These are phyloP conservation scores for Eupsittula cactorum DNA, from an alignment of 2,113 vertebrate genomes.

Conservation along the genomic window DNA sequence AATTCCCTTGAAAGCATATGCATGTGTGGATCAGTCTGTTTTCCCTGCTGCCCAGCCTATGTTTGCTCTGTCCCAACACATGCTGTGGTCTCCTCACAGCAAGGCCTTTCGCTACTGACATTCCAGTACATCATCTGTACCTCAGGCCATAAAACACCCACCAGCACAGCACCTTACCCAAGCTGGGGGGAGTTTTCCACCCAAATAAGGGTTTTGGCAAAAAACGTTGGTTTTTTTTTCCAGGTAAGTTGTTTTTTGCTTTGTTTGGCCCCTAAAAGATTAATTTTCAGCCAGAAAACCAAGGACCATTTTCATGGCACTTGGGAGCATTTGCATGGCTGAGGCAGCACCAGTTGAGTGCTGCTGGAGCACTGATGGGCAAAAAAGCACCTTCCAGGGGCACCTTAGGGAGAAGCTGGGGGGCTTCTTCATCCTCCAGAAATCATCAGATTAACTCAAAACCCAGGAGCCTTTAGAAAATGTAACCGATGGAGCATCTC, in stretches of 20 bases:
- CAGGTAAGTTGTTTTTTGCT: background rate
- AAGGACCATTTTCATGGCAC: background rate
- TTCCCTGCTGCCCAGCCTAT: background rate
- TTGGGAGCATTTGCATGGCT: background rate
- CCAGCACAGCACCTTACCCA: rapidly evolving
- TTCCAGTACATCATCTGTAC: background rate
- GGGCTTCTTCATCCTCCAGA: background rate
- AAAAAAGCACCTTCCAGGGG: background rate
- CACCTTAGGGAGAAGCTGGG: background rate
- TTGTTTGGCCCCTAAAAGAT: background rate
- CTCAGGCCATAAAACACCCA: background rate
- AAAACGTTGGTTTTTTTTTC: background rate
- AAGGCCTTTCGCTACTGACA: rapidly evolving
- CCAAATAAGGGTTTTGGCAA: background rate
- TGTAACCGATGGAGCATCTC: background rate
- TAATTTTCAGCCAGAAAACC: background rate
- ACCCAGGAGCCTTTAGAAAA: background rate
- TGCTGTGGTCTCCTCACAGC: background rate
- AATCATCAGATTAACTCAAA: background rate
- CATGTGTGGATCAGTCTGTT: background rate
- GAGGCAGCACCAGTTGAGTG: background rate
- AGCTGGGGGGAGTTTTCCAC: background rate
- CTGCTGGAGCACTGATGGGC: background rate
- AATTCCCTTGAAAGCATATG: background rate
- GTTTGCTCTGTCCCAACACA: background rate